Percentiles rank a stretch among this genome's conserved stretches.
Conservation (phyloP, 1,140 invertebrate species). For the Augochlora pura region DNA sequence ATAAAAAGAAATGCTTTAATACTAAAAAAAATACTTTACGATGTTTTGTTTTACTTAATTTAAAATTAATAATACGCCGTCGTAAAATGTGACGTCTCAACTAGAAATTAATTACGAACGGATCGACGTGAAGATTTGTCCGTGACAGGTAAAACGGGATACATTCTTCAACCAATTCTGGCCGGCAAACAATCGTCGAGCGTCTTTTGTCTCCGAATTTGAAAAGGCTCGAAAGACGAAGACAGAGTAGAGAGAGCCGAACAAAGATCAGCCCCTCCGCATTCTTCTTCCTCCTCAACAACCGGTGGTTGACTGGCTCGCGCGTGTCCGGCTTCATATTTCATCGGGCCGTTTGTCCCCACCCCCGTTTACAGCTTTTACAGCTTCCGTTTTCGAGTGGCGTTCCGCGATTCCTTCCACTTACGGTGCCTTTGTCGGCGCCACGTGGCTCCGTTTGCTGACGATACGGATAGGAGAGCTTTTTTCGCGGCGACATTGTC, state of each 20-base stretch:
- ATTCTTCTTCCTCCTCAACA: not conserved
- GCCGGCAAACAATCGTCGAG: not conserved
- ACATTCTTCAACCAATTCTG: not conserved
- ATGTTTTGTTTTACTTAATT: too few relatives aligned
- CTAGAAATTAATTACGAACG: too few relatives aligned
- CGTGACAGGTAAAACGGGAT: too few relatives aligned
- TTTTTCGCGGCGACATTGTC: not conserved
- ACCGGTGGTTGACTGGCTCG: not conserved
- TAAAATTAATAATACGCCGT: too few relatives aligned
- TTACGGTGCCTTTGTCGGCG: not conserved
- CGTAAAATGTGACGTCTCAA: too few relatives aligned
- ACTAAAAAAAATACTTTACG: too few relatives aligned
- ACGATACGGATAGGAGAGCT: not conserved
- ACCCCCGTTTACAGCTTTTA: not conserved
- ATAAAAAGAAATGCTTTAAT: too few relatives aligned
- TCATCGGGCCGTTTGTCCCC: conserved; percentile 14
- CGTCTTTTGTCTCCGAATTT: conserved; percentile 22
- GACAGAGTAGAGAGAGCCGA: not conserved
- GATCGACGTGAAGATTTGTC: too few relatives aligned
- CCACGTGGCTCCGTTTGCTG: not conserved
- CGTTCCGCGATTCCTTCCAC: not conserved
- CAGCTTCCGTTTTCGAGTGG: conserved; percentile 1
- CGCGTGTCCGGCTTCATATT: conserved; percentile 32
- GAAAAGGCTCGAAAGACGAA: not conserved
- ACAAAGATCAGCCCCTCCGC: conserved; percentile 16